Evolutionary conservation across 1,140 invertebrate genomes (phyloP), one percentile per base, ranked within the genome.

Genomic region (Drosophila aff.): DNA sequence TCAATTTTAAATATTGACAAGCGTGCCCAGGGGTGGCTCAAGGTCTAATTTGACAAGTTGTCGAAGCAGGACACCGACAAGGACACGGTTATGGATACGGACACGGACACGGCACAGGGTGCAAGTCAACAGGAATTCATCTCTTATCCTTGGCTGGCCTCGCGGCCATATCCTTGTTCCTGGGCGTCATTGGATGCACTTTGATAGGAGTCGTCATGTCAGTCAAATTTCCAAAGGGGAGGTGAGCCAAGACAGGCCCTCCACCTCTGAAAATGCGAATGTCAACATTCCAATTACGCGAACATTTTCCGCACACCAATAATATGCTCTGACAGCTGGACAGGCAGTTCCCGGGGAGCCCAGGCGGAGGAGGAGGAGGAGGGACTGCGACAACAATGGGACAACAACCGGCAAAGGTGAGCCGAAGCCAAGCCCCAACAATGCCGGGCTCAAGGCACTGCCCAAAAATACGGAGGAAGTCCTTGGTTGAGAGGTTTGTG

Each of bases 211-310:
- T 62, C 40, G 64, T 71, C 55, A 28, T 73, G 71, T 74, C 71
- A 61, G 53, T 61, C 71, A 74, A 73, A 73, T 55, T 26, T 55
- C 15, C 15, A 16, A 16, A 4, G 52, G 28, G 47, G 43, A 7
- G 28, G 52, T 26, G 43, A 7, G 6, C 23, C 31, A 53, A 40
- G 65, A 57, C 55, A 53, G 58, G 33, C 10, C 23, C 15, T 18
- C 38, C 47, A 26, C 40, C 41, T 28, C 59, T 59, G 76, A 74
- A 90, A 90, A 91, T 91, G 82, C 83, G 89, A 91, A 89, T 91
- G 89, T 91, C 89, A 91, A 89, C 89, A 91, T 91, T 91, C 89
- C 89, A 91, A 91, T 91, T 91, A 91, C 89, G 89, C 89, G 83
- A 91, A 82, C 89, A 91, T 91, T 91, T 91, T 91, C 84, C 84